A percentile compares a stretch with the other conserved stretches of the same genome.
phyloP scores from a whole-genome alignment of 2,888 invertebrate genomes.

The Andrena flavipes region DNA sequence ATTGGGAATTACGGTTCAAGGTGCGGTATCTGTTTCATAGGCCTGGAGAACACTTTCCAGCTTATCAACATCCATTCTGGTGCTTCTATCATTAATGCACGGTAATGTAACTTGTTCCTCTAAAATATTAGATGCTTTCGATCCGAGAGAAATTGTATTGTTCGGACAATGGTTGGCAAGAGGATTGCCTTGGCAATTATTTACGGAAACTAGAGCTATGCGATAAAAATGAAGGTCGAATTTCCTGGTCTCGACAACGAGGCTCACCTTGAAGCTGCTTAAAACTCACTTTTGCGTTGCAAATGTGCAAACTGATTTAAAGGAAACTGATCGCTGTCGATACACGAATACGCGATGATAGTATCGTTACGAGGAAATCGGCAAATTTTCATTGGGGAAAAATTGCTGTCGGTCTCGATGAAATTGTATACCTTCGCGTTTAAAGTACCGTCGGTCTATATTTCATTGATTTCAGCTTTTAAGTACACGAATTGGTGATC shows the following conservation, averaged over 20 bases:
- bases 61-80: neutral
- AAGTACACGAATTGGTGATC: too few species aligned
- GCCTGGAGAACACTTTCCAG: neutral
- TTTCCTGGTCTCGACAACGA: neutral
- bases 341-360: too few species aligned
- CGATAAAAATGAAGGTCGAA: neutral
- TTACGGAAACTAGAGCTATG: neutral
- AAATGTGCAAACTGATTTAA: neutral
- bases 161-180: neutral
- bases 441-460: too few species aligned
- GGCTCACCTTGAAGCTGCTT: neutral
- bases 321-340: neutral
- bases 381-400: neutral
- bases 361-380: neutral
- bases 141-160: neutral
- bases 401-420: neutral
- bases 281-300: neutral
- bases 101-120: neutral
- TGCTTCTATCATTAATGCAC: neutral
- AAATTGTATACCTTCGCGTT: too few species aligned
- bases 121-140: neutral
- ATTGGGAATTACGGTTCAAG: neutral
- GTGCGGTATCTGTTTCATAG: neutral
- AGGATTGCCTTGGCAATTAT: neutral
- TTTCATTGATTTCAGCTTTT: too few species aligned